phyloP scores from a whole-genome alignment of 2,113 vertebrate species.

The Prochilodus magdalenae region DNA sequence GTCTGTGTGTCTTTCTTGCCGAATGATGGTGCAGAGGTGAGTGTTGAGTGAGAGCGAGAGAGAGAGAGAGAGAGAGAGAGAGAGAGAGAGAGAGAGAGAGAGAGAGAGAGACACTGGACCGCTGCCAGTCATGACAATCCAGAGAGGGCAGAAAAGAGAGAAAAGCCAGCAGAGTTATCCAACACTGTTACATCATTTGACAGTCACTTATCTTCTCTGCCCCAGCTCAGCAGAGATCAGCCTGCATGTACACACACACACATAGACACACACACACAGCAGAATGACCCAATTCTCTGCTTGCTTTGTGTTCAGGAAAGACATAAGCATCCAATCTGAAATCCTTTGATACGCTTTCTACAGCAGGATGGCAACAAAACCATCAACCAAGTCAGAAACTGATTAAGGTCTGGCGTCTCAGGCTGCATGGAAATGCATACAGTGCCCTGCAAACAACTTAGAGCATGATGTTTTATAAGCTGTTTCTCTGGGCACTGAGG shows the following conservation, averaged over 20 bases:
- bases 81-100: conserved; percentile 16
- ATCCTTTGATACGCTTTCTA: conserved; percentile 28
- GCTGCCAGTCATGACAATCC: conserved; percentile 60
- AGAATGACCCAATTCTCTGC: conserved; percentile 38
- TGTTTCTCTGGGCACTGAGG: no score
- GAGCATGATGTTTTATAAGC: no score
- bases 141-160: conserved; percentile 59
- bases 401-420: no score
- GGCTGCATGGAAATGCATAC: no score
- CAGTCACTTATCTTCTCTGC: conserved; percentile 67
- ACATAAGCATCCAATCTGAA: conserved; percentile 34
- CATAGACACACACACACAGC: conserved; percentile 36
- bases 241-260: conserved; percentile 35
- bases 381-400: no score
- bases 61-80: conserved; percentile 4
- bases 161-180: conserved; percentile 65
- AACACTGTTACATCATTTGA: conserved; percentile 70
- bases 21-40: not conserved
- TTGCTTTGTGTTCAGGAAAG: conserved; percentile 37
- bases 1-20: not conserved
- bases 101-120: conserved; percentile 2
- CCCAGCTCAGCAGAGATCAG: conserved; percentile 41
- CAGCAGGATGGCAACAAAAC: not conserved
- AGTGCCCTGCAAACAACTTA: no score
- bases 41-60: not conserved